These are phyloP conservation scores for Trachelus tabidus DNA, from an alignment of 2,888 invertebrate genomes.

Conservation along the genomic window DNA sequence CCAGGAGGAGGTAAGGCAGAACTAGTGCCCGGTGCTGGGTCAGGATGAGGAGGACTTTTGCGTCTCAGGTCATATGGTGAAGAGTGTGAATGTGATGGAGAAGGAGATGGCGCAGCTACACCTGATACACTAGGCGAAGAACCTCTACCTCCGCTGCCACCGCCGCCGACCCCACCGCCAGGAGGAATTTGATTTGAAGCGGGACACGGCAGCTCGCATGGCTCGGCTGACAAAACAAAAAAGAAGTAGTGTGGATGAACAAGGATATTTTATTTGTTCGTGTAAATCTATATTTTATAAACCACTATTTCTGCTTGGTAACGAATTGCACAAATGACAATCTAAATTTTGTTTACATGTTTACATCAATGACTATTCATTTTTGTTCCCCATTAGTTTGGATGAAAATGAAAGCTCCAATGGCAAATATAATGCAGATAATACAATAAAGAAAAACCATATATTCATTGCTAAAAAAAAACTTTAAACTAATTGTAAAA, in stretches of 20 bases:
- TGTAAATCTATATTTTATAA: neutral
- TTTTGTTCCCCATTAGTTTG: neutral
- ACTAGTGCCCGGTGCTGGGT: constrained; percentile 78
- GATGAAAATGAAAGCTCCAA: neutral
- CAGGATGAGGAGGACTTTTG: constrained; percentile 81
- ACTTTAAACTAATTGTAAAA: neutral
- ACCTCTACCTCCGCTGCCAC: constrained; percentile 70
- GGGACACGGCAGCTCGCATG: constrained; percentile 85
- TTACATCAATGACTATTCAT: neutral
- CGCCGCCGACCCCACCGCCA: constrained; percentile 64
- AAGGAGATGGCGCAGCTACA: constrained; percentile 61
- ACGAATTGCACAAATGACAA: neutral
- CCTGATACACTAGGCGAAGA: constrained; percentile 64
- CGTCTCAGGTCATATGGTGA: constrained; percentile 91
- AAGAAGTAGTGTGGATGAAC: neutral
- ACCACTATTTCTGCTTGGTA: neutral
- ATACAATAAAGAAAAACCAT: no score
- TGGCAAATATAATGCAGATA: neutral
- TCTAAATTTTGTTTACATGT: neutral
- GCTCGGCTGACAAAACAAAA: constrained; percentile 72
- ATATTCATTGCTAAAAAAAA: no score
- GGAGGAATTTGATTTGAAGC: constrained; percentile 58
- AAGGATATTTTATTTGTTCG: neutral
- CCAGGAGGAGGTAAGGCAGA: constrained; percentile 62
- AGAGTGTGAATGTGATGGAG: constrained; percentile 73